A percentile compares a stretch with the other conserved stretches of the same genome.
Conservation (phyloP, 2,113 vertebrate genomes). For the Puntigrus tetrazona region DNA sequence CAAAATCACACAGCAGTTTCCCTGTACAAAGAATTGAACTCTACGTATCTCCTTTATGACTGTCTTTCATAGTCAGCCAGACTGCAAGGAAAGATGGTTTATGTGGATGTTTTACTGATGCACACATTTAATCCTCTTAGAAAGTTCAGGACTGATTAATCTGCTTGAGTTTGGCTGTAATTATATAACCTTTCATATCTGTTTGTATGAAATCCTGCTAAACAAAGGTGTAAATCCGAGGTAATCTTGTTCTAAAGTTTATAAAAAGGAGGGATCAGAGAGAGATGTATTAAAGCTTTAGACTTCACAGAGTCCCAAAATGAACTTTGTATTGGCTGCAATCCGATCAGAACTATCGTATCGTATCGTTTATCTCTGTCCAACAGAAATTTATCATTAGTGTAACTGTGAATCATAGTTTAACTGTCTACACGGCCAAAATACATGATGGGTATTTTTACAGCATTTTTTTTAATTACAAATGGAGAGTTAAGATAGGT, state of each 20-base stretch:
- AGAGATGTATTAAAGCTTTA: background rate
- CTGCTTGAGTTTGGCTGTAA: slow-evolving; percentile 23
- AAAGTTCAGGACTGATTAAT: slow-evolving; percentile 29
- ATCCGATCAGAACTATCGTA: too few relatives aligned
- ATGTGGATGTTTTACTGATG: background rate
- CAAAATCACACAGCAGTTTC: background rate
- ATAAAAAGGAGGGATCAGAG: background rate
- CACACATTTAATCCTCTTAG: slow-evolving; percentile 59
- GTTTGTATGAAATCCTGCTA: background rate
- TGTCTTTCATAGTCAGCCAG: background rate
- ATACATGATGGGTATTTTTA: slow-evolving; percentile 31
- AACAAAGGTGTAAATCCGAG: background rate
- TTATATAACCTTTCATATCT: slow-evolving; percentile 29
- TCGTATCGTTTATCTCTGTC: too few relatives aligned
- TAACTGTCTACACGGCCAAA: background rate
- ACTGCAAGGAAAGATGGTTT: background rate
- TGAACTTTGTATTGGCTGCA: background rate
- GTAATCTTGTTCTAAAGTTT: background rate
- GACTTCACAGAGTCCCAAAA: background rate
- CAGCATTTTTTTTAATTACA: slow-evolving; percentile 22
- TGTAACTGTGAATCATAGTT: background rate
- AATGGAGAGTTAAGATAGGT: background rate
- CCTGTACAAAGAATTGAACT: background rate
- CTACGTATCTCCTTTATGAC: too few relatives aligned
- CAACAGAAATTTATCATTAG: background rate